phyloP scores from a whole-genome alignment of 2,113 vertebrate species.

The Channa argus region DNA sequence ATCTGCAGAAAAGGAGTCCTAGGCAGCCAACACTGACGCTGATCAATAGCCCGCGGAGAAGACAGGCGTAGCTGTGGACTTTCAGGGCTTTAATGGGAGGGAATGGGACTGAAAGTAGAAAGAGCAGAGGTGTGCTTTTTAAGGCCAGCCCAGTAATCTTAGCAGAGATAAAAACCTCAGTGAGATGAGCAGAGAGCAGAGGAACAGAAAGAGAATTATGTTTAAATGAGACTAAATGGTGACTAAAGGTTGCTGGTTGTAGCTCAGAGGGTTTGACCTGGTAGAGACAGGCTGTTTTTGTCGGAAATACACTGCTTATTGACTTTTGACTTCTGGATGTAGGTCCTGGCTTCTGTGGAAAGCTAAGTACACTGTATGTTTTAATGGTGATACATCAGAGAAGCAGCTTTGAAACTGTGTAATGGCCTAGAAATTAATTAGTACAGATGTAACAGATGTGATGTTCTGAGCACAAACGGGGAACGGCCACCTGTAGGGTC shows the following conservation, averaged over 20 bases:
- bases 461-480: background rate
- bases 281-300: conserved; percentile 4
- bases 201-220: conserved; percentile 36
- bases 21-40: conserved; percentile 44
- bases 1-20: conserved; percentile 51
- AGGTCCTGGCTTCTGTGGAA: background rate
- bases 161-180: conserved; percentile 40
- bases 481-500: background rate
- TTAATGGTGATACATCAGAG: background rate
- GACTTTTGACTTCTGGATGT: conserved; percentile 2
- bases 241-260: conserved; percentile 34
- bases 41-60: conserved; percentile 71
- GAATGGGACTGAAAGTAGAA: conserved; percentile 50
- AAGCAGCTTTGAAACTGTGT: background rate
- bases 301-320: background rate
- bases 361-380: conserved; percentile 1
- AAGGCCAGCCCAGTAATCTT: conserved; percentile 53
- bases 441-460: background rate
- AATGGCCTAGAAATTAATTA: too few relatives aligned
- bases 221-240: conserved; percentile 61
- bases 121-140: conserved; percentile 71
- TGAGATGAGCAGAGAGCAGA: conserved; percentile 1
- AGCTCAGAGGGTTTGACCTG: conserved; percentile 10
- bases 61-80: conserved; percentile 51
- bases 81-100: conserved; percentile 60